phyloP scores from a whole-genome alignment of 1,140 invertebrate species.

The Mercenaria mercenaria region DNA sequence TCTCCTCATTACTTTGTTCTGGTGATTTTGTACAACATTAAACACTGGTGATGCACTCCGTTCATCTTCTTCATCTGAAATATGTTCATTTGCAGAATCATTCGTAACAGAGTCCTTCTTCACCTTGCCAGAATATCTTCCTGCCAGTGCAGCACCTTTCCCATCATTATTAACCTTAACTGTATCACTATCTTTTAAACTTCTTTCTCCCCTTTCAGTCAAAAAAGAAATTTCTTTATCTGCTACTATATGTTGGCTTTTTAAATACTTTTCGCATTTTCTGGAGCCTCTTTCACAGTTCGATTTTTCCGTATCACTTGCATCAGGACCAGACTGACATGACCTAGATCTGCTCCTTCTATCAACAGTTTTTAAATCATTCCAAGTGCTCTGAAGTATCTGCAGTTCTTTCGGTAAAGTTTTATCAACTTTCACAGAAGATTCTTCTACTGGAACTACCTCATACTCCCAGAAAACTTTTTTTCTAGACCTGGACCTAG shows the following conservation, averaged over 20 bases:
- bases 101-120: neutral
- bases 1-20: neutral
- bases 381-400: neutral
- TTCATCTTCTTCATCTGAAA: neutral
- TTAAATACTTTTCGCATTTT: no score
- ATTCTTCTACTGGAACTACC: neutral
- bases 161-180: neutral
- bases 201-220: neutral
- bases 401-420: slow-evolving; percentile 12
- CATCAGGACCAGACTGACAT: neutral
- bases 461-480: slow-evolving; percentile 45
- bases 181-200: neutral
- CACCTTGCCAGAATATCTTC: neutral
- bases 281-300: no score
- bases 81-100: neutral
- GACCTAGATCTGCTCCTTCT: neutral
- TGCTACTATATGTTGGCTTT: no score
- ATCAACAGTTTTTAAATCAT: neutral
- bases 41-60: slow-evolving; percentile 43
- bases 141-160: neutral
- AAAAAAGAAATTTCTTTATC: neutral
- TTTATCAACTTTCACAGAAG: slow-evolving; percentile 1
- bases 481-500: slow-evolving; percentile 26
- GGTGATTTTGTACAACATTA: neutral
- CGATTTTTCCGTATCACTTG: neutral